phyloP scores from a whole-genome alignment of 2,888 invertebrate species.

The Pristionchus exspectatus region DNA sequence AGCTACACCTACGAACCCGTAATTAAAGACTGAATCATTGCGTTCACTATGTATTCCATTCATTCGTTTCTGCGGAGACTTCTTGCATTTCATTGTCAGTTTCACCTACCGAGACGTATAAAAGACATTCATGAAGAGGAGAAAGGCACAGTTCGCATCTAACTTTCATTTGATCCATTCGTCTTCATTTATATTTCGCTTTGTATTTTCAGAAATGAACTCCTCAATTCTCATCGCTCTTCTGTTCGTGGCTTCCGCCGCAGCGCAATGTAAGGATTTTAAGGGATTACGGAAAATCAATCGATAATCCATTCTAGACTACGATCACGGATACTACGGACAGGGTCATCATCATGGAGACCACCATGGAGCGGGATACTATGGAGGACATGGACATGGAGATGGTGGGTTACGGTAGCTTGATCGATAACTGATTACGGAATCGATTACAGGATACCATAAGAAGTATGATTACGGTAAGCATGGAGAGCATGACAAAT shows the following conservation, averaged over 20 bases:
- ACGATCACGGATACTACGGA: slow-evolving; percentile 45
- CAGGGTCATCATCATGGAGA: slow-evolving; percentile 39
- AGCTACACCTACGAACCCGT: no score
- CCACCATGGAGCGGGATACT: slow-evolving; percentile 42
- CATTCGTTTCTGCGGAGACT: background rate
- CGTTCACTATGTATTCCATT: background rate
- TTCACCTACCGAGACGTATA: slow-evolving; percentile 35
- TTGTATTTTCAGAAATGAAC: slow-evolving; percentile 4
- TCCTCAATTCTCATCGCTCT: slow-evolving; percentile 50
- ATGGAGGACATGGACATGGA: slow-evolving; percentile 40
- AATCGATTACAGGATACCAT: slow-evolving; percentile 21
- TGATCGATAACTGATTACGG: slow-evolving; percentile 19
- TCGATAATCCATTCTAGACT: slow-evolving; percentile 19
- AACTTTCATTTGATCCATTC: background rate
- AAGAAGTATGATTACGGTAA: slow-evolving; percentile 50
- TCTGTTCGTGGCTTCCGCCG: background rate
- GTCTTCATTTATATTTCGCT: background rate
- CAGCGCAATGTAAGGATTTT: background rate
- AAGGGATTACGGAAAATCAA: background rate
- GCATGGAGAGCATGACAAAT: slow-evolving; percentile 50
- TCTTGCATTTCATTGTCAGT: background rate
- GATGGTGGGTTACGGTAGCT: slow-evolving; percentile 32
- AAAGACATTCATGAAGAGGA: background rate
- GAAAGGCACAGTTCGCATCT: background rate
- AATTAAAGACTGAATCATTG: background rate